Evolutionary conservation across 2,113 vertebrate genomes (phyloP), one percentile per base, ranked within the genome.

Genomic region (Alaudala cheleensis): DNA sequence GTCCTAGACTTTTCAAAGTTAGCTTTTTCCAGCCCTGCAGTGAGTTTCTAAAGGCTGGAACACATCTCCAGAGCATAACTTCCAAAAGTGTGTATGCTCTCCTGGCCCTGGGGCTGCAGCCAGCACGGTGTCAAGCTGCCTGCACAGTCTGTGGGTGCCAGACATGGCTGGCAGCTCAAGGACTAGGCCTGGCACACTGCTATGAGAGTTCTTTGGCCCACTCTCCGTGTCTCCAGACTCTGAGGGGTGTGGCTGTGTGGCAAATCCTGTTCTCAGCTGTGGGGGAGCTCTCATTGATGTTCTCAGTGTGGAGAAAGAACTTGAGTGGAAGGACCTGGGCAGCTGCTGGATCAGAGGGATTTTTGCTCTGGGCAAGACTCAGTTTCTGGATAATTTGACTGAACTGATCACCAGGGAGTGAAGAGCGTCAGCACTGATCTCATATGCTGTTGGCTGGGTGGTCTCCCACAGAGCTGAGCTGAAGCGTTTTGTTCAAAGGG

Each of bases 101-200:
- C 39, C 31, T 61, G 40, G n/a, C 29, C 13, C 57, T 23, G 3
- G 49, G 56, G 42, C 61, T 18, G 6, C 9, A 9, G 70, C 81
- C 53, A 56, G 49, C 0, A 0, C 0, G 0, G 31, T 20, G 51
- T 31, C 0, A 1, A n/a, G 21, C 54, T 28, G 21, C 39, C 50
- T 0, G 0, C 11, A 2, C 18, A 4, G 56, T 4, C 2, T 5
- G 23, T 12, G n/a, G 65, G 82, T 86, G 71, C 67, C 76, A 86
- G 76, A 16, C 3, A 0, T 8, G 0, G 13, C 57, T 65, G 69
- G 58, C 39, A 44, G 31, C 14, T 11, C 22, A 11, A 3, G 56
- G n/a, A 22, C 37, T 3, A 5, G n/a, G n/a, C 56, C 60, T 92
- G 82, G 79, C 56, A 42, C 8, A 0, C 71, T 90, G 34, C 22